Evolutionary conservation across 2,797 vertebrate species (phyloP).

Genomic region (Mormyrops attenuatus): DNA sequence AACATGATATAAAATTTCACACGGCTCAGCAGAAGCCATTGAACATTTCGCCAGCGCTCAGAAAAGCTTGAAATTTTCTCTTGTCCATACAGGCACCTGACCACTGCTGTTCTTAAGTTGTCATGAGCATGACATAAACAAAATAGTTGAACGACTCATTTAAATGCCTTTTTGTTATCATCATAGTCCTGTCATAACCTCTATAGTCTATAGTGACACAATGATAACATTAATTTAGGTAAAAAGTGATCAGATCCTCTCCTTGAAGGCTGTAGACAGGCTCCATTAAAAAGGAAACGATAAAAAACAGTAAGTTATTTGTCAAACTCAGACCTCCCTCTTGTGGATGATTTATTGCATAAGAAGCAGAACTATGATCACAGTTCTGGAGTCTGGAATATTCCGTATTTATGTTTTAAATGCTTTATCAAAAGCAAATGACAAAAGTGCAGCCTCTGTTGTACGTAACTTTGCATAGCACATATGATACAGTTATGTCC

Average conservation of each 20-base stretch:
- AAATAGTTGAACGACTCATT: background rate
- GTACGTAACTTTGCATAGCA: background rate
- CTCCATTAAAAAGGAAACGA: background rate
- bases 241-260: background rate
- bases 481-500: background rate
- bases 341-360: background rate
- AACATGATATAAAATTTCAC: background rate
- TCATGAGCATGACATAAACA: background rate
- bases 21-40: background rate
- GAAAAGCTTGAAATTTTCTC: background rate
- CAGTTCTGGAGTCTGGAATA: background rate
- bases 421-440: background rate
- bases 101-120: background rate
- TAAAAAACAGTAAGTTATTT: background rate
- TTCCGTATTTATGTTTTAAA: background rate
- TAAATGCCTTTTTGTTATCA: background rate
- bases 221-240: background rate
- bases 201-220: background rate
- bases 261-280: background rate
- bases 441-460: too few relatives aligned
- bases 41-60: background rate
- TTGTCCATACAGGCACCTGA: background rate
- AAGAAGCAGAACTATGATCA: background rate
- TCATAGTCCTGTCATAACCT: background rate
- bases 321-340: background rate